phyloP scores from a whole-genome alignment of 2,888 invertebrate species.

The Ommatoiulus sabulosus region DNA sequence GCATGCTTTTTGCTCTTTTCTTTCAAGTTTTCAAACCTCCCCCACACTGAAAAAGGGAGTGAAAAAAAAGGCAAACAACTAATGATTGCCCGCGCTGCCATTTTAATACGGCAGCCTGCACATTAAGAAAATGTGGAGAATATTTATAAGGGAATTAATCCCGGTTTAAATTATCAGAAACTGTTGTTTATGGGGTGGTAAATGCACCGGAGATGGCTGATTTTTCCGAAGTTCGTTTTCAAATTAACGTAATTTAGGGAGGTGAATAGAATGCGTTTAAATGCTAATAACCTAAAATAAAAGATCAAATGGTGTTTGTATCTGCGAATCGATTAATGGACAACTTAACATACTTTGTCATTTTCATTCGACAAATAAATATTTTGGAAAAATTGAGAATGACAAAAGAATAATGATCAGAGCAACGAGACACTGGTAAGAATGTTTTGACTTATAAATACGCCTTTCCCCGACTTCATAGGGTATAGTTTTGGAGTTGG shows the following conservation, averaged over 20 bases:
- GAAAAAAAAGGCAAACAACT: not conserved
- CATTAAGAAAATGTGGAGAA: slow-evolving; percentile 42
- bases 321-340: not conserved
- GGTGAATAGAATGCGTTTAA: not conserved
- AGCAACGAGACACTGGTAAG: too few species aligned
- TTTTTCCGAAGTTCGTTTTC: not conserved
- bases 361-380: too few species aligned
- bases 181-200: slow-evolving; percentile 30
- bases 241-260: slow-evolving; percentile 2
- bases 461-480: too few species aligned
- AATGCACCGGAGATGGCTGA: not conserved
- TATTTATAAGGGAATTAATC: slow-evolving; percentile 47
- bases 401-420: too few species aligned
- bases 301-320: not conserved
- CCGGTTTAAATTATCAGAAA: slow-evolving; percentile 12
- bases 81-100: not conserved
- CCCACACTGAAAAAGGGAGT: not conserved
- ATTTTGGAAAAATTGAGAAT: too few species aligned
- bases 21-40: not conserved
- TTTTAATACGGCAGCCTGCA: slow-evolving; percentile 38
- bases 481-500: too few species aligned
- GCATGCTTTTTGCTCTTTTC: slow-evolving; percentile 34
- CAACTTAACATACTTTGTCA: too few species aligned
- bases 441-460: too few species aligned
- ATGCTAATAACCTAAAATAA: slow-evolving; percentile 1